Conservation (phyloP, 2,797 vertebrate genomes). For the Pitangus sulphuratus region DNA sequence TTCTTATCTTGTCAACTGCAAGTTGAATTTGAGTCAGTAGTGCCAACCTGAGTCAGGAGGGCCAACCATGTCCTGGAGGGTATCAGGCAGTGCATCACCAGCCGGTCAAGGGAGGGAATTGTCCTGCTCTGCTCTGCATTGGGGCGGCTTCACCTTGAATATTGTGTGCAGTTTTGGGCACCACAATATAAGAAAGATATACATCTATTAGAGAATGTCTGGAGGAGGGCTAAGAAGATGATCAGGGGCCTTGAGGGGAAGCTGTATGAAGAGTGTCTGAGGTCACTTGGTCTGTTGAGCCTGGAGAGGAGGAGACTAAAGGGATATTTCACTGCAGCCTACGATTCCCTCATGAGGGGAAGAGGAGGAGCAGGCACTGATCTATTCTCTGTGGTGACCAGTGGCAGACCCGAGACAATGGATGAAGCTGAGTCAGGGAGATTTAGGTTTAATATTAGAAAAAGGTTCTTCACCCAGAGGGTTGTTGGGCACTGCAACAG, state of each 20-base stretch:
- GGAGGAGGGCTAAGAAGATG: background rate
- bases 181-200: background rate
- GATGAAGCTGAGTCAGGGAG: background rate
- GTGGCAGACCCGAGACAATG: background rate
- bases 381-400: background rate
- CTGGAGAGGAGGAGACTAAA: background rate
- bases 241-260: background rate
- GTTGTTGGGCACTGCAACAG: background rate
- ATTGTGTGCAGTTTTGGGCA: background rate
- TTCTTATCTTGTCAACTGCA: background rate
- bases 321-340: background rate
- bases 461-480: too few species aligned
- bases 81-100: background rate
- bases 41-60: background rate
- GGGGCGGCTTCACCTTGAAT: background rate
- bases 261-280: background rate
- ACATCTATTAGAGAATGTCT: background rate
- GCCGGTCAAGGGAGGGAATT: background rate
- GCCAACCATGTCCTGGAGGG: too few species aligned
- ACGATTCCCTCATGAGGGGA: background rate
- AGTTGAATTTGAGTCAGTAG: background rate
- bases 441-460: background rate
- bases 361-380: background rate
- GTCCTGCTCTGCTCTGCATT: background rate
- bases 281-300: background rate